Evolutionary conservation across 2,797 vertebrate species (phyloP).

Genomic region (Parotocinclus haroldoi): DNA sequence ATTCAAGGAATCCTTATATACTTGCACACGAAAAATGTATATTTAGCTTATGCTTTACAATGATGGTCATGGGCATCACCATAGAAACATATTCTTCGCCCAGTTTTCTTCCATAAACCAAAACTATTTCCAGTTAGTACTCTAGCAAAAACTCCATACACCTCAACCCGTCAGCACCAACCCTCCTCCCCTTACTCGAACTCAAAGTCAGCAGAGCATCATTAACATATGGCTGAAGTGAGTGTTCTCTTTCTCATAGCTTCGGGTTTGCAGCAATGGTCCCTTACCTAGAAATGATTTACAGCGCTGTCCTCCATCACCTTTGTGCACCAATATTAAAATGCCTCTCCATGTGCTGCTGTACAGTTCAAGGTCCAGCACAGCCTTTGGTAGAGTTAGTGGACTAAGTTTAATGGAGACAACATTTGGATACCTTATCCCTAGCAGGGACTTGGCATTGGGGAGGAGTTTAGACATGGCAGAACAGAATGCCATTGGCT

Average conservation of each 20-base stretch:
- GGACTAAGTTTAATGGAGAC: slow-evolving; percentile 56
- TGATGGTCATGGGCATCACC: too few relatives aligned
- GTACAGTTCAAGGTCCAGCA: slow-evolving; percentile 56
- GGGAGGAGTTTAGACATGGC: slow-evolving; percentile 54
- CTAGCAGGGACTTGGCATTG: slow-evolving; percentile 38
- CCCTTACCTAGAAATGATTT: slow-evolving; percentile 49
- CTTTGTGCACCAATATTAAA: slow-evolving; percentile 40
- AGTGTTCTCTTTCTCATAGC: slow-evolving; percentile 38
- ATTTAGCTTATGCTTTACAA: too few relatives aligned
- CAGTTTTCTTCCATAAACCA: too few relatives aligned
- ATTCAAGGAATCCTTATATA: too few relatives aligned
- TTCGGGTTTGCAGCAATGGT: slow-evolving; percentile 33
- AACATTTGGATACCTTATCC: slow-evolving; percentile 62
- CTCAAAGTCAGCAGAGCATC: slow-evolving; percentile 63
- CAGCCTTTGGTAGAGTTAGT: slow-evolving; percentile 43
- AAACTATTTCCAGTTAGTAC: too few relatives aligned
- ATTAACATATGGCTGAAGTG: slow-evolving; percentile 59
- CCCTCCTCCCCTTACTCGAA: slow-evolving; percentile 50
- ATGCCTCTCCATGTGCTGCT: slow-evolving; percentile 34
- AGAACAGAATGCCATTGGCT: slow-evolving; percentile 62
- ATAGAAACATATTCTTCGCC: too few relatives aligned
- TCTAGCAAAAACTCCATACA: neutral
- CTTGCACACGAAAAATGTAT: too few relatives aligned
- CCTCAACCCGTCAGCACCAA: slow-evolving; percentile 16
- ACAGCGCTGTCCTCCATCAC: slow-evolving; percentile 40